phyloP scores from a whole-genome alignment of 2,888 invertebrate species.

The Drosophila subsilvestris region DNA sequence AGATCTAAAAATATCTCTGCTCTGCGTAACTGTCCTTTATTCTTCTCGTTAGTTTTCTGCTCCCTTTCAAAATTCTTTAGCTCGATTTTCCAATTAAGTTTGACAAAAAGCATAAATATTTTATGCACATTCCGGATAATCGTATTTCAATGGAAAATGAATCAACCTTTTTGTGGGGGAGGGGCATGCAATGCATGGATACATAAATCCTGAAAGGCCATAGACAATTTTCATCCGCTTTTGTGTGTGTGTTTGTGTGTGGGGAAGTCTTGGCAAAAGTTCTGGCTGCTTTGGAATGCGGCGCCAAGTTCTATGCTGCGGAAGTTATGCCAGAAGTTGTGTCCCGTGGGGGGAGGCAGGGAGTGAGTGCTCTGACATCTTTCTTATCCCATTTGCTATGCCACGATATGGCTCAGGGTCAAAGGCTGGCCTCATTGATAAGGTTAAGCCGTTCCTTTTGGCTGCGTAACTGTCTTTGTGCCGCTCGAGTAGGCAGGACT shows the following conservation, averaged over 20 bases:
- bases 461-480: constrained; percentile 53
- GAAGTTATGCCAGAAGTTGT: constrained; percentile 55
- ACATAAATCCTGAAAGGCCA: constrained; percentile 29
- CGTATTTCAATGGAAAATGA: constrained; percentile 38
- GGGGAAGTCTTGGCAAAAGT: constrained; percentile 59
- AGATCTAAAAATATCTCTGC: not conserved
- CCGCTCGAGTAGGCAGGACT: constrained; percentile 50
- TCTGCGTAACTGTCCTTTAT: not conserved
- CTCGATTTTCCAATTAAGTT: constrained; percentile 46
- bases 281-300: constrained; percentile 55
- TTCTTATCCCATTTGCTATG: constrained; percentile 39
- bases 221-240: constrained; percentile 19
- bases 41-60: not conserved
- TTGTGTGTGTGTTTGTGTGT: constrained; percentile 31
- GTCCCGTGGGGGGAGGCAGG: not conserved
- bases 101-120: constrained; percentile 35
- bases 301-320: constrained; percentile 31
- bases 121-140: constrained; percentile 39
- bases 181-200: constrained; percentile 1
- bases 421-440: constrained; percentile 58
- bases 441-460: constrained; percentile 50
- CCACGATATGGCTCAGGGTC: constrained; percentile 54
- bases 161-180: constrained; percentile 21
- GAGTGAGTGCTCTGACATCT: constrained; percentile 40
- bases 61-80: not conserved